Conservation (phyloP, 2,113 vertebrate species). For the Tauraco erythrolophus region DNA sequence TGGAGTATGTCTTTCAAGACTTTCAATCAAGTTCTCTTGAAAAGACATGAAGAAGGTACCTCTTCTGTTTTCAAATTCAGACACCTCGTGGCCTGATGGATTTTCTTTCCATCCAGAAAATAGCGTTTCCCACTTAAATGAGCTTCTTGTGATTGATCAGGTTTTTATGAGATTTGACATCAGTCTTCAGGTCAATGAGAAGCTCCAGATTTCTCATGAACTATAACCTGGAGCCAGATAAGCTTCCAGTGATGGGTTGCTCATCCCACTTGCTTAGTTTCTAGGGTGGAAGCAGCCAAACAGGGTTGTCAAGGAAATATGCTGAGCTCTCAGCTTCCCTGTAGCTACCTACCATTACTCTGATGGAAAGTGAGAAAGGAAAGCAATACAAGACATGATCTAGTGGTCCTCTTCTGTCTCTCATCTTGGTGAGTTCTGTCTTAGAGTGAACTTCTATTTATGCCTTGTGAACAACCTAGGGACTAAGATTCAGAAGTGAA, state of each 20-base stretch:
- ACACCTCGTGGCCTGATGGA: neutral
- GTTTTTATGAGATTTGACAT: neutral
- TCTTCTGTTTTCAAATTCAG: neutral
- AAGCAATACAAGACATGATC: neutral
- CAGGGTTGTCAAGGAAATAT: fast-evolving
- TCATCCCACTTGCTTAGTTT: neutral
- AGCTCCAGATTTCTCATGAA: neutral
- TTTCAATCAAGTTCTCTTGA: neutral
- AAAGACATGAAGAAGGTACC: neutral
- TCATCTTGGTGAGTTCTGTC: neutral
- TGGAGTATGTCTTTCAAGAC: neutral
- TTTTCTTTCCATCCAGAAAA: neutral
- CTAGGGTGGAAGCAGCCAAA: neutral
- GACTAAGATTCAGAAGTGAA: neutral
- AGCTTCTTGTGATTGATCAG: neutral
- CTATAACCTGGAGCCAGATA: neutral
- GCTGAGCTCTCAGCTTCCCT: neutral
- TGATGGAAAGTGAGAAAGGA: neutral
- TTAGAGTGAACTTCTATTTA: neutral
- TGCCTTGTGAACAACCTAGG: neutral
- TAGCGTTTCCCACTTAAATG: neutral
- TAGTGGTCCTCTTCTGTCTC: neutral
- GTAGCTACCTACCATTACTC: neutral
- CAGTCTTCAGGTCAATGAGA: neutral
- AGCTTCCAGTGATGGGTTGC: neutral